Base-by-base conservation (phyloP, 2,888 invertebrate species). In the Eledona agricola region DNA sequence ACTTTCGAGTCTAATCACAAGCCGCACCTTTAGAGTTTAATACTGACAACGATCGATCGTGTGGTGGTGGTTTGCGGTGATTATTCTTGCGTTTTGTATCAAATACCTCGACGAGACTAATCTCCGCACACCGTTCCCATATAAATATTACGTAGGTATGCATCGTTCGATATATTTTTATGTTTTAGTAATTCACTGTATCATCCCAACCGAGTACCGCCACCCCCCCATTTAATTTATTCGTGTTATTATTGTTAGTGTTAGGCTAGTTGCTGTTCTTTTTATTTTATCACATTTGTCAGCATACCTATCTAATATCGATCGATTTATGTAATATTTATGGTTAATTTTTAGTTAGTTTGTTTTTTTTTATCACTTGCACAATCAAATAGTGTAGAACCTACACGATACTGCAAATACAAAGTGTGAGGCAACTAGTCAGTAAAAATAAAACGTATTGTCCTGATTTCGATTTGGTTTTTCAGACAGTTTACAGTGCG, bases 391-490 rank as follows among this genome's bases (percentile, higher is more conserved):
- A 71, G 70, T 69, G 66, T 72, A 72, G 70, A 42, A 51, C 63
- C 60, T 69, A 72, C 74, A 74, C 72, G 70, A 73, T 71, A 37
- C 72, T 71, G 63, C 60, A 67, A 66, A 66, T 74, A 74, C 72
- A 65, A n/a, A n/a, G 77, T 77, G 77, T 77, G 75, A 75, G 73
- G 75, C 75, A 77, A 77, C 77, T 77, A 77, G 77, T 77, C 77
- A 77, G 66, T 72, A 66, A 46, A 50, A 65, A 66, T 66, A 67
- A 72, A 71, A 68, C 13, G 37, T 42, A 69, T 62, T 69, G 64
- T 61, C 67, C 67, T 69, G 68, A 67, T 71, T 68, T 65, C 59
- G 55, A 63, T 67, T 57, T 59, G 17, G 51, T 54, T 55, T 51
- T 49, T 29, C 25, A 51, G 47, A 55, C 65, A 69, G 67, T 68